phyloP scores from a whole-genome alignment of 2,797 vertebrate genomes.

The Capromys pilorides region DNA sequence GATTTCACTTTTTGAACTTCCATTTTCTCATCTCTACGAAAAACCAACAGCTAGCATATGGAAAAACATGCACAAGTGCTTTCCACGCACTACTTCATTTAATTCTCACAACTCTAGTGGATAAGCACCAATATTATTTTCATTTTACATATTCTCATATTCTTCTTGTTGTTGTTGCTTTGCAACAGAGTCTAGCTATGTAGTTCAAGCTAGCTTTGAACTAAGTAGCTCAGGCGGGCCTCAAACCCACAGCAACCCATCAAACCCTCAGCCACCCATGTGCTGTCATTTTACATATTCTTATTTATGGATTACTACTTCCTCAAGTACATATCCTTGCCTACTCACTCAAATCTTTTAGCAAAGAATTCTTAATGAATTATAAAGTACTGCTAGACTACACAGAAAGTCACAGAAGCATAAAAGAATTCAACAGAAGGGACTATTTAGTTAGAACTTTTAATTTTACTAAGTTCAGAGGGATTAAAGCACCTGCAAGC shows the following conservation, averaged over 20 bases:
- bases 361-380: neutral
- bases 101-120: neutral
- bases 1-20: constrained; percentile 3
- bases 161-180: neutral
- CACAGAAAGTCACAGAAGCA: neutral
- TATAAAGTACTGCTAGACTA: neutral
- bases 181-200: neutral
- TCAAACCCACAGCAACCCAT: neutral
- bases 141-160: neutral
- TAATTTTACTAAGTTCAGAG: neutral
- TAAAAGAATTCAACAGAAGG: neutral
- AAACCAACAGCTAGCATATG: neutral
- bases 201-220: neutral
- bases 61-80: neutral
- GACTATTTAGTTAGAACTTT: neutral
- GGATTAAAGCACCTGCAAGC: too few relatives aligned
- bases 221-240: neutral
- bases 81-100: neutral
- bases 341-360: neutral
- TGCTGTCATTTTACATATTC: neutral
- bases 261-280: neutral
- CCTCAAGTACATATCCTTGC: neutral
- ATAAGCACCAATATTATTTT: neutral
- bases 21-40: neutral
- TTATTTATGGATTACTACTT: neutral